These are phyloP conservation scores for Mormyrus lacerda DNA, from an alignment of 2,113 vertebrate species.

Conservation along the genomic window DNA sequence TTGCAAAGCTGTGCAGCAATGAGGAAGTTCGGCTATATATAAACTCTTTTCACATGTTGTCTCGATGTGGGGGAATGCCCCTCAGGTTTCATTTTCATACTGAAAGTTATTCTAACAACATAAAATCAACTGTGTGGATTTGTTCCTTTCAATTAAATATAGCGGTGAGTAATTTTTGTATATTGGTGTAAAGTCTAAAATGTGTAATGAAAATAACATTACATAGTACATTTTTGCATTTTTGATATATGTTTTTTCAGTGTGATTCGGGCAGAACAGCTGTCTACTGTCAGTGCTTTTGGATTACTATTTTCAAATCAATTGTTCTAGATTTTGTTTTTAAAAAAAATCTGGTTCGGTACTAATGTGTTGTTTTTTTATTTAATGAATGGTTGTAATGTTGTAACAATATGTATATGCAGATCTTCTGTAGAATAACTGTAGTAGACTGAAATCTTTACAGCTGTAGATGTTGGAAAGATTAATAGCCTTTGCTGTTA, in stretches of 20 bases:
- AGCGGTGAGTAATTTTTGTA: background rate
- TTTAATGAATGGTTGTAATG: background rate
- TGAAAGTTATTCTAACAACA: background rate
- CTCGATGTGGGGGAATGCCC: background rate
- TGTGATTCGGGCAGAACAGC: background rate
- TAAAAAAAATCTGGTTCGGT: background rate
- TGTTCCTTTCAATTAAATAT: background rate
- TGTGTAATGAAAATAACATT: background rate
- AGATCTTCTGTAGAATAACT: background rate
- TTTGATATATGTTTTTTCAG: background rate
- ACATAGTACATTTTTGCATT: background rate
- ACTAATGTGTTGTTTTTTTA: background rate
- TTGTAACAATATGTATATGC: background rate
- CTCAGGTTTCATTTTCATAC: background rate
- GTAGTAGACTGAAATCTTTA: background rate
- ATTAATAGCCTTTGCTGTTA: background rate
- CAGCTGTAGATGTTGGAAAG: background rate
- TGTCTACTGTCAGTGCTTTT: background rate
- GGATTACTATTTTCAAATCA: background rate
- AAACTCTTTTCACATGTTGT: conserved; percentile 28
- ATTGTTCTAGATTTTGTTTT: background rate
- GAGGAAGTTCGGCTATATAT: conserved; percentile 56
- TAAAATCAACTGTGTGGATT: background rate
- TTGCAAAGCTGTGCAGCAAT: conserved; percentile 26
- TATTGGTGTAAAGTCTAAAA: background rate